Conservation (phyloP, 2,797 vertebrate species). For the Premnoplex brunnescens region DNA sequence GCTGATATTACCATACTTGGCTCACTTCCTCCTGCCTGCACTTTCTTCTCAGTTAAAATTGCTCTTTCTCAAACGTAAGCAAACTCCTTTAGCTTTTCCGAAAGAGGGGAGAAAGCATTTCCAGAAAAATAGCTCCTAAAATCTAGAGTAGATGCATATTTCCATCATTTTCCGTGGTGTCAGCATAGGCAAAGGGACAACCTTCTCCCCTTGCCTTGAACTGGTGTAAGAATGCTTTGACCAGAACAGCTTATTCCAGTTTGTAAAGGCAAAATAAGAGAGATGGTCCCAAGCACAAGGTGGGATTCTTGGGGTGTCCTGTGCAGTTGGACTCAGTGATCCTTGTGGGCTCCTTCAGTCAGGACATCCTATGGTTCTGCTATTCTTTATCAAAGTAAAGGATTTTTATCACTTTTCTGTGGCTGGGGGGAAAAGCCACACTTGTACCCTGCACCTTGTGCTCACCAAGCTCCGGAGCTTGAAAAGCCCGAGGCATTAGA, state of each 20-base stretch:
- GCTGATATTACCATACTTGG: constrained; percentile 4
- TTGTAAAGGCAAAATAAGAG: not conserved
- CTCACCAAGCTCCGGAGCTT: not conserved
- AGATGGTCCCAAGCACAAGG: fast-evolving
- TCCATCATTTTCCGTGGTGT: not conserved
- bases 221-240: not conserved
- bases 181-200: fast-evolving
- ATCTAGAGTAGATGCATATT: fast-evolving
- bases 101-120: not conserved
- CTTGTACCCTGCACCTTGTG: fast-evolving
- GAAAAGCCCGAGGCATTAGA: not conserved
- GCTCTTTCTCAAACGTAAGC: not conserved
- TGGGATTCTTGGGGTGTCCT: not conserved
- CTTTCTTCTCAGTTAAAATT: not conserved
- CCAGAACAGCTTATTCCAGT: not conserved
- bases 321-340: no score
- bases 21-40: not conserved
- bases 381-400: fast-evolving
- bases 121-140: not conserved
- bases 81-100: fast-evolving
- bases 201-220: not conserved
- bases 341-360: not conserved
- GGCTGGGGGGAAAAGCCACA: fast-evolving
- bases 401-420: not conserved
- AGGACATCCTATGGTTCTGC: not conserved